Conservation (phyloP, 2,888 invertebrate genomes). For the Hyles lineata region DNA sequence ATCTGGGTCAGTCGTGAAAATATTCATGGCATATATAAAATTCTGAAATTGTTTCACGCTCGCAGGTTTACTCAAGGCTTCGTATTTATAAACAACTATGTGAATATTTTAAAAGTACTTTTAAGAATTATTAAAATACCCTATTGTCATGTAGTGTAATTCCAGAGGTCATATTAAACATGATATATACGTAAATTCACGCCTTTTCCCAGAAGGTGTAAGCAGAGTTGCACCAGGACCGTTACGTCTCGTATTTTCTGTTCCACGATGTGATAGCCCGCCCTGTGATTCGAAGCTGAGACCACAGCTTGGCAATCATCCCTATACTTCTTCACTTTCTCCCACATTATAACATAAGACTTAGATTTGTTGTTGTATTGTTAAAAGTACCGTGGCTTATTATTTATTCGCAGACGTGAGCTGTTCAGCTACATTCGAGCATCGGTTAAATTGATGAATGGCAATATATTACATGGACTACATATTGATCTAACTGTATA, state of each 20-base stretch:
- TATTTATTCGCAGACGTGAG: not conserved
- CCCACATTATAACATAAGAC: not conserved
- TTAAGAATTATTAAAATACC: not conserved
- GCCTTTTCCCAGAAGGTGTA: no score
- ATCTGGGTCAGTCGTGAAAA: not conserved
- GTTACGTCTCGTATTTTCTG: no score
- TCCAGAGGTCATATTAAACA: not conserved
- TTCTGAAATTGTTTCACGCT: not conserved
- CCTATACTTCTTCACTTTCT: not conserved
- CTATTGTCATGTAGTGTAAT: not conserved
- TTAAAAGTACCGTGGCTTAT: not conserved
- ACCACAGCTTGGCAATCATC: no score
- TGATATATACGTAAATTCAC: not conserved
- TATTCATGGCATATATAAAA: not conserved
- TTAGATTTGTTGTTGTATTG: no score
- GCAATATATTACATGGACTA: not conserved
- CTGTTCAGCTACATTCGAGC: not conserved
- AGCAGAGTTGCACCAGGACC: no score
- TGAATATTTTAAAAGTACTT: not conserved
- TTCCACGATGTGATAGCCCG: no score
- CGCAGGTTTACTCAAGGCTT: not conserved
- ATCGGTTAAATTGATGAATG: slow-evolving; percentile 5
- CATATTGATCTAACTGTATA: not conserved
- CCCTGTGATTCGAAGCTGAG: no score
- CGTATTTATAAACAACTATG: not conserved